Conservation (phyloP, 2,888 invertebrate species). For the Caenorhabditis imperialis region DNA sequence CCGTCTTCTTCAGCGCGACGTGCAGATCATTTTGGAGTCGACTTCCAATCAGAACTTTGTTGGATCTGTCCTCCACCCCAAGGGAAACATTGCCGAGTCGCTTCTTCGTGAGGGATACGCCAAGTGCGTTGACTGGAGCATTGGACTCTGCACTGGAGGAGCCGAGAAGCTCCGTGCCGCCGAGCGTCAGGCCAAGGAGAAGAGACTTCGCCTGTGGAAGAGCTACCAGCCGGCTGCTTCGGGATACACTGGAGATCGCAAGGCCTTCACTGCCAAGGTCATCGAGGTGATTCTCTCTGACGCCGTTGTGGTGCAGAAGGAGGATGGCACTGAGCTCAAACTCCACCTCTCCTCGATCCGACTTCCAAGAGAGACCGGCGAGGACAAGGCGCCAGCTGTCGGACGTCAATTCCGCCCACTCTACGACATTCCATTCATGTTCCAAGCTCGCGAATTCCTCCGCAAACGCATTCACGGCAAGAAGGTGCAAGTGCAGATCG, state of each 20-base stretch:
- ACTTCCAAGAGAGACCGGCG: conserved; percentile 83
- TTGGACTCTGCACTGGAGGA: conserved; percentile 87
- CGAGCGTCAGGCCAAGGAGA: conserved; percentile 89
- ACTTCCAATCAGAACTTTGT: conserved; percentile 93
- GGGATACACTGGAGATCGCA: conserved; percentile 64
- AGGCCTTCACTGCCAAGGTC: conserved; percentile 70
- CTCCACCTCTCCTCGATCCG: conserved; percentile 95
- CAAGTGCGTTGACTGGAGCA: conserved; percentile 93
- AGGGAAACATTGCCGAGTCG: conserved; percentile 91
- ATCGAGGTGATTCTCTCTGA: conserved; percentile 95
- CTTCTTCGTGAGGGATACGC: conserved; percentile 91
- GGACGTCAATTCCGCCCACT: conserved; percentile 83
- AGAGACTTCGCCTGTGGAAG: conserved; percentile 90
- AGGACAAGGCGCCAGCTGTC: conserved; percentile 52
- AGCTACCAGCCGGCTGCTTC: conserved; percentile 85
- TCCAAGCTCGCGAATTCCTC: conserved; percentile 95
- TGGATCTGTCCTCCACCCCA: conserved; percentile 92
- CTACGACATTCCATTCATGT: conserved; percentile 99
- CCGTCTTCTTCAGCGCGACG: conserved; percentile 90
- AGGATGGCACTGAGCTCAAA: conserved; percentile 88
- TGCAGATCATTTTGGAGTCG: conserved; percentile 89
- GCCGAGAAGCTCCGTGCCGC: conserved; percentile 88
- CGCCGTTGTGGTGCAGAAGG: conserved; percentile 88
- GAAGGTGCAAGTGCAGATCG: conserved; percentile 87
- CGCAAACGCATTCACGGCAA: conserved; percentile 95